These are phyloP conservation scores for Pemphredon lugubris DNA, from an alignment of 2,888 invertebrate species.

Conservation along the genomic window DNA sequence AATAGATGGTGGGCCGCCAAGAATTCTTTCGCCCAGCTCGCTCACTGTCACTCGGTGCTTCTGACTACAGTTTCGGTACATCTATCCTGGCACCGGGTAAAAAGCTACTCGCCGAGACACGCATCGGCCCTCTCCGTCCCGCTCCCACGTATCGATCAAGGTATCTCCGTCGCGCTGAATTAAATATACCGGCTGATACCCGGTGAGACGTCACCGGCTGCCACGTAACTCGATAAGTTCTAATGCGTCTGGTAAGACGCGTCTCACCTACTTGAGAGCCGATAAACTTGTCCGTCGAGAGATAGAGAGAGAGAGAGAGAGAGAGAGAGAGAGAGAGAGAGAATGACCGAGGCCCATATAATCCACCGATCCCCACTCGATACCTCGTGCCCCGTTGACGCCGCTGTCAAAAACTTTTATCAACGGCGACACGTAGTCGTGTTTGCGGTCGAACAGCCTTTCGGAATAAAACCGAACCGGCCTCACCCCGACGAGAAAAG, in stretches of 20 bases:
- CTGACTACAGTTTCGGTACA: too few relatives aligned
- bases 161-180: neutral
- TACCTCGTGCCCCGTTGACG: neutral
- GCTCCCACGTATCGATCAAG: neutral
- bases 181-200: neutral
- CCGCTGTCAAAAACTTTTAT: neutral
- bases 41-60: too few relatives aligned
- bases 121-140: too few relatives aligned
- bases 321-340: too few relatives aligned
- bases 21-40: too few relatives aligned
- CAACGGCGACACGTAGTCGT: neutral
- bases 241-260: neutral
- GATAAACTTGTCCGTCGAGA: neutral
- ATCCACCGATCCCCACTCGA: too few relatives aligned
- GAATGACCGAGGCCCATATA: too few relatives aligned
- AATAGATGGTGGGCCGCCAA: too few relatives aligned
- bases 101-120: too few relatives aligned
- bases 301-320: too few relatives aligned
- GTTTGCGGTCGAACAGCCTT: neutral
- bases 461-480: neutral
- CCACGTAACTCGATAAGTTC: constrained; percentile 2
- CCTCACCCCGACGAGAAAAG: too few relatives aligned
- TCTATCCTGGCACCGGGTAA: too few relatives aligned
- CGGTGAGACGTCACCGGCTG: neutral
- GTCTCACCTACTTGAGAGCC: constrained; percentile 1